Conservation (phyloP, 2,113 vertebrate species). For the Macquaria ambigua region DNA sequence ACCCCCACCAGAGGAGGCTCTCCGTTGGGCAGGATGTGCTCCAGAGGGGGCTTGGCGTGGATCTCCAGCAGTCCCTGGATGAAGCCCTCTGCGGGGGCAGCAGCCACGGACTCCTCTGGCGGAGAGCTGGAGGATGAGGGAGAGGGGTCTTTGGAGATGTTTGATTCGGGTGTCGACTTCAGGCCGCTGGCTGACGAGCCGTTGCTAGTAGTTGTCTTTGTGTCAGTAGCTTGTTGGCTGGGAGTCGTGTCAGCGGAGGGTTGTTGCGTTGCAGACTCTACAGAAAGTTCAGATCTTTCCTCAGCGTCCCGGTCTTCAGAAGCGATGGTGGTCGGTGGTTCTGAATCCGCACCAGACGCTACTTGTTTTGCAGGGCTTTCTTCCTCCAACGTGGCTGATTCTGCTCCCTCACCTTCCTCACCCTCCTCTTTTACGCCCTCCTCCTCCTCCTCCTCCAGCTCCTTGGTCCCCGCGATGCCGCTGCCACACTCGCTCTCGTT, state of each 20-base stretch:
- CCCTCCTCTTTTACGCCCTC: slow-evolving; percentile 35
- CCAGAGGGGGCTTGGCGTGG: slow-evolving; percentile 82
- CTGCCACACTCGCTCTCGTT: slow-evolving; percentile 84
- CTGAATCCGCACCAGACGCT: background rate
- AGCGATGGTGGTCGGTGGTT: fast-evolving
- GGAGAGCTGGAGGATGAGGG: slow-evolving; percentile 27
- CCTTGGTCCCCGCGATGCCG: slow-evolving; percentile 27
- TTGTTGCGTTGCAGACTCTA: background rate
- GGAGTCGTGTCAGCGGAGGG: background rate
- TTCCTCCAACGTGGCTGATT: background rate
- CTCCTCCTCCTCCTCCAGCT: slow-evolving; percentile 65
- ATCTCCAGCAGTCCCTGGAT: slow-evolving; percentile 88
- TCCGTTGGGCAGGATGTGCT: slow-evolving; percentile 82
- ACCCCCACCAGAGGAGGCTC: slow-evolving; percentile 87
- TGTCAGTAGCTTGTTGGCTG: slow-evolving; percentile 54
- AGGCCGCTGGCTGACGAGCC: background rate
- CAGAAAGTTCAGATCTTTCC: background rate
- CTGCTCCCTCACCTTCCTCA: background rate
- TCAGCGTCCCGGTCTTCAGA: background rate
- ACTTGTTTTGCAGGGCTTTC: background rate
- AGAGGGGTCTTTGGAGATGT: slow-evolving; percentile 53
- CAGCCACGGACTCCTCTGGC: background rate
- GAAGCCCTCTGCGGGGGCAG: slow-evolving; percentile 64
- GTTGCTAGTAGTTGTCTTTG: slow-evolving; percentile 48
- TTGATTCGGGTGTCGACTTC: slow-evolving; percentile 1